Evolutionary conservation across 2,888 invertebrate genomes (phyloP).

Genomic region (Agrenia bidenticulata): DNA sequence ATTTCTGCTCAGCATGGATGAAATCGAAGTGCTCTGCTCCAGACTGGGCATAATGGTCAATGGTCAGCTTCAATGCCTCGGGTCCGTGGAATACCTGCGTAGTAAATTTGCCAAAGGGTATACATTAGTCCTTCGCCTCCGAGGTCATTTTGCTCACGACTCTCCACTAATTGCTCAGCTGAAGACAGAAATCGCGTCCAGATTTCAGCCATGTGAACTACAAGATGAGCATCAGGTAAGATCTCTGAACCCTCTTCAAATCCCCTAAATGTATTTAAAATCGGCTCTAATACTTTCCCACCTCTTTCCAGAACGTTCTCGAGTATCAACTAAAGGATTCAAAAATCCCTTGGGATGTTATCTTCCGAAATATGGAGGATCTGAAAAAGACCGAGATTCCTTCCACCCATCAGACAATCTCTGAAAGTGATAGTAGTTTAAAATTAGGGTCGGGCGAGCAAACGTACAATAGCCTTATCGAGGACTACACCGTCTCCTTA

Average conservation of each 20-base stretch:
- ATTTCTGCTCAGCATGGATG: slow-evolving; percentile 71
- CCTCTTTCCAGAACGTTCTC: slow-evolving; percentile 56
- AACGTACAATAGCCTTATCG: slow-evolving; percentile 54
- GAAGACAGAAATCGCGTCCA: slow-evolving; percentile 60
- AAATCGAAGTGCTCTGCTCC: slow-evolving; percentile 78
- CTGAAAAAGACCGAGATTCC: slow-evolving; percentile 56
- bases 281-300: background rate
- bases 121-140: slow-evolving; percentile 62
- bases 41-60: slow-evolving; percentile 74
- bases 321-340: slow-evolving; percentile 58
- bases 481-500: slow-evolving; percentile 57
- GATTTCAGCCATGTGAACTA: slow-evolving; percentile 63
- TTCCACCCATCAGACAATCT: slow-evolving; percentile 53
- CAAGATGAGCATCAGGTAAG: slow-evolving; percentile 70
- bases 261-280: background rate
- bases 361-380: slow-evolving; percentile 57
- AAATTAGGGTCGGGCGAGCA: slow-evolving; percentile 58
- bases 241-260: slow-evolving; percentile 28
- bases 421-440: slow-evolving; percentile 56
- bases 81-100: slow-evolving; percentile 71
- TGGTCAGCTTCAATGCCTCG: slow-evolving; percentile 72
- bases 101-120: slow-evolving; percentile 70
- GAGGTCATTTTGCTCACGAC: slow-evolving; percentile 14
- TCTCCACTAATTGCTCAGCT: slow-evolving; percentile 54
- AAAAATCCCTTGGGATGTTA: slow-evolving; percentile 56